Percentiles rank a stretch among this genome's conserved stretches.
Conservation (phyloP, 2,888 invertebrate species). For the Falcaria lacertinaria region DNA sequence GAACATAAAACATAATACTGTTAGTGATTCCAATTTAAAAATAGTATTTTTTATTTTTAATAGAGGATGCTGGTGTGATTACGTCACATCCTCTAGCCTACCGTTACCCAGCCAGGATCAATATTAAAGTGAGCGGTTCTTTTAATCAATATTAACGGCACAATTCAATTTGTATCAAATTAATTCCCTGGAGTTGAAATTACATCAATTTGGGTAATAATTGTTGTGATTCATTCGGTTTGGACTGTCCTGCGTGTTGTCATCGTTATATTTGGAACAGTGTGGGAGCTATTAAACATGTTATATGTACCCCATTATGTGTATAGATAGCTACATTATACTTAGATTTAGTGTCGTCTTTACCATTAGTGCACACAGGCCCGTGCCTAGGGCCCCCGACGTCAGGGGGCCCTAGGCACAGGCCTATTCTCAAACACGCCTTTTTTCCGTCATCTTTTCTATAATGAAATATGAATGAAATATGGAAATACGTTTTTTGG, state of each 20-base stretch:
- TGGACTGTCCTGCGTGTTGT: conserved; percentile 18
- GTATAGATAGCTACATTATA: too few species aligned
- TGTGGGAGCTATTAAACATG: conserved; percentile 24
- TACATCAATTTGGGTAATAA: conserved; percentile 1
- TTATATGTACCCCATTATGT: background rate
- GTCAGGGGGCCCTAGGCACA: too few species aligned
- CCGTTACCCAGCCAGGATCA: background rate
- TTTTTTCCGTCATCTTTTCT: too few species aligned
- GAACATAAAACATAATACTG: too few species aligned
- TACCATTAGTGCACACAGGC: too few species aligned
- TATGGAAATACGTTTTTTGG: too few species aligned
- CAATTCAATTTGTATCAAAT: conserved; percentile 1
- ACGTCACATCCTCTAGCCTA: background rate
- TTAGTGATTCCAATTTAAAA: too few species aligned
- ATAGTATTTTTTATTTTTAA: too few species aligned
- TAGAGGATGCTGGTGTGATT: background rate
- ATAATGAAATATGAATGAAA: too few species aligned
- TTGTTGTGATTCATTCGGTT: conserved; percentile 14
- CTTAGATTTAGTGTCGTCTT: too few species aligned
- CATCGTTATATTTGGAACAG: conserved; percentile 16
- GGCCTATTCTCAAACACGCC: too few species aligned
- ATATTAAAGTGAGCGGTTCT: background rate
- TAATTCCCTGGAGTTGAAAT: background rate
- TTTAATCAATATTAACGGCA: conserved; percentile 1
- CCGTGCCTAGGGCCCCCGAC: too few species aligned